Evolutionary conservation across 2,888 invertebrate species (phyloP), one percentile per base, ranked within the genome.

Genomic region (Noctua janthe): DNA sequence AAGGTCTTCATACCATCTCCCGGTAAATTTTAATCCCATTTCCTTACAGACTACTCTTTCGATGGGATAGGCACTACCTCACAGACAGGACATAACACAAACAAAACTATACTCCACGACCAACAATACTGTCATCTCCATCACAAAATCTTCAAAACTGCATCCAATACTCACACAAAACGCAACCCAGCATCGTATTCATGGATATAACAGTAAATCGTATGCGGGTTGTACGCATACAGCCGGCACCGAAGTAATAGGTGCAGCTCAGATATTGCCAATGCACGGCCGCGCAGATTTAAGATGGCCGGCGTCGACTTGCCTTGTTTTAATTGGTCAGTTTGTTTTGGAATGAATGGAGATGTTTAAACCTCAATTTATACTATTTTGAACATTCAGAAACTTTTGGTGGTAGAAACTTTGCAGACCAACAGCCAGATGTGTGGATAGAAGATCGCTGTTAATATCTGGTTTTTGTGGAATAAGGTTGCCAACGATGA

Each of bases 291-390:
- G 94, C 91, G 92, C 94, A 96, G 96, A 97, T 97, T 97, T 97
- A 97, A 97, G 97, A 96, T 96, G 96, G 95, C 95, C 93, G 93
- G 93, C 95, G 94, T 92, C 92, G 94, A 96, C 96, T 96, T 96
- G 96, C 94, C 96, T 95, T 94, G 96, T 96, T 96, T 96, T 96
- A 96, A 96, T 96, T 96, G 96, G 95, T 91, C 93, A 90, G 92
- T 91, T 91, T 90, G 89, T 90, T 87, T 78, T 87, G 85, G 92
- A 89, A 81, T 90, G 6, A 80, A 91, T 89, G 70, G 94, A 95
- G 95, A 54, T 90, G 94, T 43, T 91, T 23, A 76, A 76, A 90
- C 89, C 86, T 20, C 10, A 23, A 39, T 10, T 56, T 74, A 8
- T 69, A 15, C 23, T 71, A 39, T 29, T 70, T 47, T 70, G 1